phyloP scores from a whole-genome alignment of 2,888 invertebrate species.

The Argyra leucocephala region DNA sequence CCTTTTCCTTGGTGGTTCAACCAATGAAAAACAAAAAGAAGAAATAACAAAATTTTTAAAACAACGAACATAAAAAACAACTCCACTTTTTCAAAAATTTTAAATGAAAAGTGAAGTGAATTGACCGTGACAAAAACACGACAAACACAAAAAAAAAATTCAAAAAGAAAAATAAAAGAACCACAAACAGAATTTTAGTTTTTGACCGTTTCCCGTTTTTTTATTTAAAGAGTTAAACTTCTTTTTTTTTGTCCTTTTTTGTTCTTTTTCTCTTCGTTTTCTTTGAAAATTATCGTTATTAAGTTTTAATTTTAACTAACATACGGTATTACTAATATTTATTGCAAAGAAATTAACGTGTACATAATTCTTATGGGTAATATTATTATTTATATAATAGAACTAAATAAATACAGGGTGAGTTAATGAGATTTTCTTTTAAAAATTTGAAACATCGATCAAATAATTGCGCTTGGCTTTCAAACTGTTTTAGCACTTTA shows the following conservation, averaged over 20 bases:
- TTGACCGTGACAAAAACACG: neutral
- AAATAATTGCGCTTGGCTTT: no score
- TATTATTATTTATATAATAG: no score
- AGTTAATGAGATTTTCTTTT: no score
- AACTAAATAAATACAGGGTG: no score
- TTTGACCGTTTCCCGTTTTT: neutral
- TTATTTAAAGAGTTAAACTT: neutral
- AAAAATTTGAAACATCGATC: no score
- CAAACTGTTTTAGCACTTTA: no score
- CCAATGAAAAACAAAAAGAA: neutral
- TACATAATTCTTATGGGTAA: no score
- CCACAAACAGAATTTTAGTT: no score
- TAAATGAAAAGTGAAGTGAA: conserved; percentile 1
- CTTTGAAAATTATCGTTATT: no score
- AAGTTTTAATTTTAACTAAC: no score
- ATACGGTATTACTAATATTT: no score
- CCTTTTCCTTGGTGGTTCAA: neutral
- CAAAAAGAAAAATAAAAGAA: neutral
- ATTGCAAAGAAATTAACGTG: no score
- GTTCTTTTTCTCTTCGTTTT: neutral
- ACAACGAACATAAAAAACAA: neutral
- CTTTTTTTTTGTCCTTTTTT: neutral
- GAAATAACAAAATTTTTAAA: neutral
- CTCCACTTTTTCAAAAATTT: neutral
- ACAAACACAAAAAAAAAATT: neutral